Base-by-base conservation (phyloP, 1,140 invertebrate species). In the Leptonema lineaticorne region DNA sequence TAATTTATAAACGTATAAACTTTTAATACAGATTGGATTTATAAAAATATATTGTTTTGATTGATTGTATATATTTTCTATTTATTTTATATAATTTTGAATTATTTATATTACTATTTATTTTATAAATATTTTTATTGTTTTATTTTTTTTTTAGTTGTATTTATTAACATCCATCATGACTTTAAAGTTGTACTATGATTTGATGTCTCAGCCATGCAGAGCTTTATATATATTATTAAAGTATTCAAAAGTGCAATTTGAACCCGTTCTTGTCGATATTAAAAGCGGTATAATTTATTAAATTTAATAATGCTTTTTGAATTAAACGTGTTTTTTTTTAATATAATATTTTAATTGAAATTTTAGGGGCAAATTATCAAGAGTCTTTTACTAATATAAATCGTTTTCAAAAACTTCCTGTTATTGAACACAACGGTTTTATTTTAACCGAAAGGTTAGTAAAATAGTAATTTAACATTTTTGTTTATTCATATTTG, bases 381-480 rank as follows among this genome's bases (percentile, higher is more conserved):
- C 81, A 81, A 18, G 81, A 88, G 5, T 88, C 92, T 72, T 95
- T 82, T 79, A 80, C 85, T 58, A 86, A 87, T 69, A 81, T 94
- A 5, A 92, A 92, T 80, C 87, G 87, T 46, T 89, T 94, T 73
- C 80, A 89, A 75, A 88, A 86, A 77, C 88, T 95, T 5, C 93
- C 93, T 58, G 88, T 87, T 20, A 90, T 95, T 67, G 86, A 90
- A 72, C 87, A 95, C 75, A 85, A 90, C 78, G 90, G 88, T 68
- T 92, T 92, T 76, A 83, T 86, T 69, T 78, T 95, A 28, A 86
- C 85, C 27, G 93, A 95, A 84, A 95, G 92, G 92, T 92, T n/a
- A n/a, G n/a, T n/a, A n/a, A n/a, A n/a, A n/a, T n/a, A n/a, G n/a
- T n/a, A n/a, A n/a, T n/a, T n/a, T n/a, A n/a, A n/a, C n/a, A n/a